Evolutionary conservation across 2,113 vertebrate genomes (phyloP).

Genomic region (Variabilichromis moorii): DNA sequence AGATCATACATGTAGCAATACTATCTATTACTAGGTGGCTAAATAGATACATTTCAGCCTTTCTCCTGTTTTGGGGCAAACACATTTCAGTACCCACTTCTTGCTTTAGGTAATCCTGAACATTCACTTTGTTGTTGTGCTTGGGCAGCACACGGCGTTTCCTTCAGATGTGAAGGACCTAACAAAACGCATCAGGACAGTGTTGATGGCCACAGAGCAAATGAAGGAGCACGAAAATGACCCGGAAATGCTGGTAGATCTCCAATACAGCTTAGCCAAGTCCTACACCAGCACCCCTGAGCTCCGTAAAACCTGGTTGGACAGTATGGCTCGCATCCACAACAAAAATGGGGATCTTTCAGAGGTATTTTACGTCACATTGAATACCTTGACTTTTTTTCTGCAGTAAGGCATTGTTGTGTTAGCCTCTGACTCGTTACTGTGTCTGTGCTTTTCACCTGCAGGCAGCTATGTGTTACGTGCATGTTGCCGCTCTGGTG

Average conservation of each 20-base stretch:
- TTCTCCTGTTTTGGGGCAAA: background rate
- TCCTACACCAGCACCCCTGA: conserved; percentile 97
- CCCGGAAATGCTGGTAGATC: conserved; percentile 97
- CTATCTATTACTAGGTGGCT: background rate
- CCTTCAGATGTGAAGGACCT: conserved; percentile 94
- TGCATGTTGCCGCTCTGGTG: conserved; percentile 93
- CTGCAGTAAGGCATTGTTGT: background rate
- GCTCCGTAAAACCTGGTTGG: conserved; percentile 94
- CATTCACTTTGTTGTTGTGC: background rate
- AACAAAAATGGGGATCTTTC: conserved; percentile 95
- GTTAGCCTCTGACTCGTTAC: background rate
- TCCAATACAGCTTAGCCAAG: conserved; percentile 97
- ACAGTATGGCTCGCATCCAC: conserved; percentile 98
- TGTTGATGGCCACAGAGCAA: conserved; percentile 97
- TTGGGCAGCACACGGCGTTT: conserved; percentile 84
- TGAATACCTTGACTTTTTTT: background rate
- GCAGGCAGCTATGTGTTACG: conserved; percentile 96
- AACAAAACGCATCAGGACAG: conserved; percentile 93
- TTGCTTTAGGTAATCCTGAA: background rate
- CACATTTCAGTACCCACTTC: background rate
- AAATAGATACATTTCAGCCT: background rate
- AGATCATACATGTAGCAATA: background rate
- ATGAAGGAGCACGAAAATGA: conserved; percentile 99
- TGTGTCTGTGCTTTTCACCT: background rate
- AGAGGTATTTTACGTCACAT: conserved; percentile 67